Percentiles rank a stretch among this genome's conserved stretches.
Evolutionary conservation across 1,140 invertebrate genomes (phyloP).

Genomic region (Varroa destructor): DNA sequence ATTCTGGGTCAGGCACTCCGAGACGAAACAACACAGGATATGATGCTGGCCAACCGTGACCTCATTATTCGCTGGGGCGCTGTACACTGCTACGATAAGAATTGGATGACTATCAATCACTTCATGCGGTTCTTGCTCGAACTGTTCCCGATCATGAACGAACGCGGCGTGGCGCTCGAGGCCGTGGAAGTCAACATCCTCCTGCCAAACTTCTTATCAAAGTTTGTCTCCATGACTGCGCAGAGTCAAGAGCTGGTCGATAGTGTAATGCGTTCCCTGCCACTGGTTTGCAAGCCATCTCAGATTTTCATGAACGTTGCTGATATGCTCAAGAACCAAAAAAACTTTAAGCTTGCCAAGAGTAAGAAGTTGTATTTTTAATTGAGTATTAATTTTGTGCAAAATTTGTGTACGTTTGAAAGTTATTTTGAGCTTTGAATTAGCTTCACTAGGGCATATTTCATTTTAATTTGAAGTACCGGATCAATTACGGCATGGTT

Average conservation of each 20-base stretch:
- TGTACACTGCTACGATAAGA: slow-evolving; percentile 24
- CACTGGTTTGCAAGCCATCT: slow-evolving; percentile 8
- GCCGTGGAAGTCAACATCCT: slow-evolving; percentile 24
- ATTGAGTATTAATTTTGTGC: too few relatives aligned
- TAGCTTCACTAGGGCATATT: too few relatives aligned
- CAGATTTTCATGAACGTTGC: slow-evolving; percentile 23
- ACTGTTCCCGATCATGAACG: slow-evolving; percentile 26
- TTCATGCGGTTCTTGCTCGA: slow-evolving; percentile 21
- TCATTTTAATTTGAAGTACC: too few relatives aligned
- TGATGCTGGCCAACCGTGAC: slow-evolving; percentile 23
- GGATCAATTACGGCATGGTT: too few relatives aligned
- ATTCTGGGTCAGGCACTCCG: neutral
- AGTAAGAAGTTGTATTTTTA: neutral
- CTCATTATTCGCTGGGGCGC: slow-evolving; percentile 21
- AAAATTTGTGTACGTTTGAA: too few relatives aligned
- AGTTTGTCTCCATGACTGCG: slow-evolving; percentile 19
- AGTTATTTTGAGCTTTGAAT: too few relatives aligned
- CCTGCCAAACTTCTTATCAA: slow-evolving; percentile 19
- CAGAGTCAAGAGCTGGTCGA: slow-evolving; percentile 20
- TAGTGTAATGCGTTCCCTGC: slow-evolving; percentile 2
- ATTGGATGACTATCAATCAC: slow-evolving; percentile 26
- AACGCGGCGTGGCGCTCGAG: slow-evolving; percentile 1
- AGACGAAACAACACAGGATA: neutral
- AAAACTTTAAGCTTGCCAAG: slow-evolving; percentile 25
- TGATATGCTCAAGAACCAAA: slow-evolving; percentile 20